These are phyloP conservation scores for Sphaerophoria taeniata DNA, from an alignment of 2,888 invertebrate species.

Conservation along the genomic window DNA sequence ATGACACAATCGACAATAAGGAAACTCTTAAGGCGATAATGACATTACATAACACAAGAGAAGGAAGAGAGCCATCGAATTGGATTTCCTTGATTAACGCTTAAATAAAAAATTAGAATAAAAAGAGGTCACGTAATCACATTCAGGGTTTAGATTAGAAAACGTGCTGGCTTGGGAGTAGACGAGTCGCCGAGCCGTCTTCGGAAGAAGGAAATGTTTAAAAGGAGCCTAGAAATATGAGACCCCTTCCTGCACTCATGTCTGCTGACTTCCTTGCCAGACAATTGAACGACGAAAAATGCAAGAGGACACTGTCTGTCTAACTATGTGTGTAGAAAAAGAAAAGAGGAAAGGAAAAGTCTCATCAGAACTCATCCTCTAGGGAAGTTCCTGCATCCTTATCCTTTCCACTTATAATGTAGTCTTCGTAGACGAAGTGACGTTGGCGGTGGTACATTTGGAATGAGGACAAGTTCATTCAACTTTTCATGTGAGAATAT, in stretches of 20 bases:
- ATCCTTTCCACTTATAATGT: neutral
- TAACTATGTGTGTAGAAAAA: neutral
- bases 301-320: conserved; percentile 23
- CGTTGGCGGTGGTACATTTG: too few species aligned
- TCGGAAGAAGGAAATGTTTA: conserved; percentile 24
- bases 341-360: conserved; percentile 27
- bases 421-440: too few species aligned
- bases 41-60: neutral
- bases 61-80: neutral
- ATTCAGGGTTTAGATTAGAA: conserved; percentile 54
- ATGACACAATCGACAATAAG: neutral
- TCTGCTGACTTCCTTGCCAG: conserved; percentile 14
- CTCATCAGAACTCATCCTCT: conserved; percentile 20
- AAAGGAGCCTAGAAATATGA: neutral
- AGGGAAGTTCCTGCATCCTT: conserved; percentile 20
- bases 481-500: conserved; percentile 42
- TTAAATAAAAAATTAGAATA: conserved; percentile 63
- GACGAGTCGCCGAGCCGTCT: conserved; percentile 19
- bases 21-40: conserved; percentile 8
- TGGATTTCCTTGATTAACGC: conserved; percentile 52
- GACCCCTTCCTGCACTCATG: conserved; percentile 17
- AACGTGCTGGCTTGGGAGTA: conserved; percentile 54
- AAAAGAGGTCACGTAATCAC: conserved; percentile 71
- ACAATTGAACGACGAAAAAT: conserved; percentile 52
- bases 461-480: conserved; percentile 44